These are phyloP conservation scores for Diorhabda sublineata DNA, from an alignment of 1,140 invertebrate genomes.

Conservation along the genomic window DNA sequence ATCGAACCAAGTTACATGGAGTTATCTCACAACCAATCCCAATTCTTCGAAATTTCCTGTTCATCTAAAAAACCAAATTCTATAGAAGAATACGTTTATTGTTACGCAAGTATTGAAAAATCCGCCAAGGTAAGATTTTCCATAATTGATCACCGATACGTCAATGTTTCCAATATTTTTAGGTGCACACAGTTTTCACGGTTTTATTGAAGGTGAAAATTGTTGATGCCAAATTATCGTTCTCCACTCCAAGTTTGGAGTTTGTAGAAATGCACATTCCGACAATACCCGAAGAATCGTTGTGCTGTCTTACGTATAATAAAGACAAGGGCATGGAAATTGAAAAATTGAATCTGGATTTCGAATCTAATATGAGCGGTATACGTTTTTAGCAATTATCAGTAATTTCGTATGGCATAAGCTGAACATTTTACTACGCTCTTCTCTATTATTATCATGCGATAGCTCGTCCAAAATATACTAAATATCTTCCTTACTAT, in stretches of 20 bases:
- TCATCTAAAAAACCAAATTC: constrained; percentile 21
- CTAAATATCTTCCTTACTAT: too few species aligned
- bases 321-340: not conserved
- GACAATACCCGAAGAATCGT: not conserved
- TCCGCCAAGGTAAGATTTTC: constrained; percentile 1
- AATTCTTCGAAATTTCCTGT: constrained; percentile 26
- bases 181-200: constrained; percentile 5
- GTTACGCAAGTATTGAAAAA: constrained; percentile 33
- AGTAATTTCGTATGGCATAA: too few species aligned
- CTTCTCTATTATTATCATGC: too few species aligned
- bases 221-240: constrained; percentile 31
- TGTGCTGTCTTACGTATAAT: not conserved
- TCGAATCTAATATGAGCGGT: not conserved
- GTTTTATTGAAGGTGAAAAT: constrained; percentile 32
- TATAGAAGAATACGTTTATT: constrained; percentile 34
- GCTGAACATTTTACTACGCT: too few species aligned
- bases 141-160: not conserved
- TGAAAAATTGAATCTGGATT: not conserved
- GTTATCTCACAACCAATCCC: constrained; percentile 22
- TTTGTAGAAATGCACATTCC: constrained; percentile 22
- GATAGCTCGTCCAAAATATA: too few species aligned
- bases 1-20: constrained; percentile 33
- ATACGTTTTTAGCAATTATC: not conserved
- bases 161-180: not conserved
- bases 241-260: constrained; percentile 31